phyloP scores from a whole-genome alignment of 2,113 vertebrate genomes.

The Hoplias malabaricus region DNA sequence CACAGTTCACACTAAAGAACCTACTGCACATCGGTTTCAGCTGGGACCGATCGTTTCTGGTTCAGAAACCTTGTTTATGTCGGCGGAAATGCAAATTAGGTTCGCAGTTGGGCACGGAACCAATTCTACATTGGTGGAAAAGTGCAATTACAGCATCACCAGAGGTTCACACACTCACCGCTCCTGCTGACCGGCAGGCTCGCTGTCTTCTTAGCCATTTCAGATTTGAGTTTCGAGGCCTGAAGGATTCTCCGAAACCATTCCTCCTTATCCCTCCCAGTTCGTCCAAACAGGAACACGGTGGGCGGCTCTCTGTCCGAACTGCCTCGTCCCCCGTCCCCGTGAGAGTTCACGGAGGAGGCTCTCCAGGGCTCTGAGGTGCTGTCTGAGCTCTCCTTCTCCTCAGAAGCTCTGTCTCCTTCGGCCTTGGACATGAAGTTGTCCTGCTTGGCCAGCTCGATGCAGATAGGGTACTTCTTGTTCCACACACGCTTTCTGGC shows the following conservation, averaged over 20 bases:
- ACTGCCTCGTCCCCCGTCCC: conserved; percentile 59
- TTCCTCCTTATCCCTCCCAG: conserved; percentile 94
- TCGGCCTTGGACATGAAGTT: conserved; percentile 97
- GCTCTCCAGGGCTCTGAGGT: not conserved
- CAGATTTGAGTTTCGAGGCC: conserved; percentile 82
- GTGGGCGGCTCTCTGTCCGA: conserved; percentile 72
- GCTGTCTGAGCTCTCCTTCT: conserved; percentile 64
- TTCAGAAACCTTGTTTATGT: too few species aligned
- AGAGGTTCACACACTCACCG: not conserved
- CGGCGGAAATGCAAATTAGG: too few species aligned
- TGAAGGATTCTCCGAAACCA: conserved; percentile 92
- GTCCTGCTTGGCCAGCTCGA: conserved; percentile 91
- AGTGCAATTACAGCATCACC: too few species aligned
- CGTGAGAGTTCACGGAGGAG: conserved; percentile 67
- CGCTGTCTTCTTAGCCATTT: conserved; percentile 65
- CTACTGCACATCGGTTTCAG: too few species aligned
- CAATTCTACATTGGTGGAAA: too few species aligned
- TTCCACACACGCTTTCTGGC: conserved; percentile 97
- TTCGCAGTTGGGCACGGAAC: too few species aligned
- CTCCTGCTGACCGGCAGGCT: conserved; percentile 60
- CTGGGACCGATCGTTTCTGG: too few species aligned
- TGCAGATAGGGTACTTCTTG: conserved; percentile 97
- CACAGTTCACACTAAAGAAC: too few species aligned
- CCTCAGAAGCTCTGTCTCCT: conserved; percentile 73
- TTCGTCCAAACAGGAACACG: conserved; percentile 94